Base-by-base conservation (phyloP, 2,888 invertebrate genomes). In the Rambutsinella grinnellia region DNA sequence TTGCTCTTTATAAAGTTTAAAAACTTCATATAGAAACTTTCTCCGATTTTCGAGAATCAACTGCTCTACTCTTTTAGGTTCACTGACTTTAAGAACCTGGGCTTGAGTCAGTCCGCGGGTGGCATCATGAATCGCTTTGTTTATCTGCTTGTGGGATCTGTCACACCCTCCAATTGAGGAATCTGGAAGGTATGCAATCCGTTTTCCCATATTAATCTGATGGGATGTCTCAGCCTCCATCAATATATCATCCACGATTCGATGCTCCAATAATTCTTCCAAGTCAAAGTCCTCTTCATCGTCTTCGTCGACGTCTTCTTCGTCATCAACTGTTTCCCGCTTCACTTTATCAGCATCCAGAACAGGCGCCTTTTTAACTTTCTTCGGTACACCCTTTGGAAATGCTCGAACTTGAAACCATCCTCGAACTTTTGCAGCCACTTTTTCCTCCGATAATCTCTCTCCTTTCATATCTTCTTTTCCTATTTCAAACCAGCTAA, bases 211-310 rank as follows among this genome's bases (percentile, higher is more conserved):
- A 19, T 67, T 67, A 2, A 8, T 28, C n/a, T 19, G 49, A 2
- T 17, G 10, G 6, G 74, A 53, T 5, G 75, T 76, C 49, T 76
- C 79, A 0, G 74, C 77, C 47, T 81, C 81, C 27, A 68, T 56
- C 19, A 61, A 19, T 19, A 77, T 60, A 23, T 81, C 81, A 24
- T 83, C 83, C 10, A 81, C 3, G 13, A 83, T 44, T 47, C 83
- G 62, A 24, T 79, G 72, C 10, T 61, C 77, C 57, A 78, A 28
- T 2, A 83, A 27, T 28, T 82, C 82, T n/a, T 82, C 79, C n/a
- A 82, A n/a, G 56, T 83, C 82, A 17, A 78, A 81, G 21, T 83
- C 81, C 54, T 83, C 83, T 1, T 80, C 81, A 27, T 76, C 77
- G 13, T 67, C 70, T 8, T 62, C 47, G 54, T 68, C 68, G 17